phyloP scores from a whole-genome alignment of 2,888 invertebrate species.

The Pediacus dermestoides region DNA sequence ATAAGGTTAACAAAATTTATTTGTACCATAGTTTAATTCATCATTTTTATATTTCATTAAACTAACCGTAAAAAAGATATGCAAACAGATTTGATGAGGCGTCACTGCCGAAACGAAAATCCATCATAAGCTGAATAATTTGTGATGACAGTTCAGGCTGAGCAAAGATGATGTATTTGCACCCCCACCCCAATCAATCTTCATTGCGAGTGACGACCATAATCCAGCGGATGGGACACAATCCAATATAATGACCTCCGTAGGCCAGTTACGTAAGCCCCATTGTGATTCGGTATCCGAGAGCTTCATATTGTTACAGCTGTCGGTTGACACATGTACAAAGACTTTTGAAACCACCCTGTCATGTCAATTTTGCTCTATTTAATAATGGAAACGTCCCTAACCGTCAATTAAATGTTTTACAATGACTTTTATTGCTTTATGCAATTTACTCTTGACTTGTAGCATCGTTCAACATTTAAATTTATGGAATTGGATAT shows the following conservation, averaged over 20 bases:
- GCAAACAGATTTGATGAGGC: too few species aligned
- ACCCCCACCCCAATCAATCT: constrained; percentile 42
- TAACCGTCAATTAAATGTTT: constrained; percentile 7
- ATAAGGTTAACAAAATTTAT: too few species aligned
- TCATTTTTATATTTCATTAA: too few species aligned
- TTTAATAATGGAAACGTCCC: constrained; percentile 2
- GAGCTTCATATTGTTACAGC: constrained; percentile 41
- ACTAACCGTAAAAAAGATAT: too few species aligned
- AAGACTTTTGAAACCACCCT: constrained; percentile 12
- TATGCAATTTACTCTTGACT: not conserved
- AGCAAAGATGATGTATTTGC: constrained; percentile 45
- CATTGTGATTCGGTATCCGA: constrained; percentile 27
- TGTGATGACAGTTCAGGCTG: constrained; percentile 45
- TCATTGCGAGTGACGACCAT: constrained; percentile 41
- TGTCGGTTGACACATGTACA: constrained; percentile 28
- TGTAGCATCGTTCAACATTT: not conserved
- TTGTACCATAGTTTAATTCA: too few species aligned
- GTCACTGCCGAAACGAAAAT: constrained; percentile 32
- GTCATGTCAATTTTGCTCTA: constrained; percentile 14
- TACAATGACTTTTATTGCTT: not conserved
- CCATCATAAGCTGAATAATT: constrained; percentile 46
- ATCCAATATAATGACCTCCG: constrained; percentile 44
- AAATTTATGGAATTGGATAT: too few species aligned
- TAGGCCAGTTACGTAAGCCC: constrained; percentile 38
- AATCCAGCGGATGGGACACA: constrained; percentile 43